Conservation (phyloP, 2,888 invertebrate species). For the Linnaemya vulpina region DNA sequence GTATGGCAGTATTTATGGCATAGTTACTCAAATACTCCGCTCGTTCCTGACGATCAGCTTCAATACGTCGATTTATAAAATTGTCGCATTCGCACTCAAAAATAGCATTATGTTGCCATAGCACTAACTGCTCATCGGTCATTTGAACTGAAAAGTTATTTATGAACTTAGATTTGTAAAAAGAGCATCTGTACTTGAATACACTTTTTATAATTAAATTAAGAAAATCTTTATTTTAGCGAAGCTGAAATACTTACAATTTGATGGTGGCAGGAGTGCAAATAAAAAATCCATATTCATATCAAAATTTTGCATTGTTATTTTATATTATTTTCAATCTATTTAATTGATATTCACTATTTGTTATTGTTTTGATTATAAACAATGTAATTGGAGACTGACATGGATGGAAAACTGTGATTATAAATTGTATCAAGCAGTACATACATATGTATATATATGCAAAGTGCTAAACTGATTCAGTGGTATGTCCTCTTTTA, state of each 20-base stretch:
- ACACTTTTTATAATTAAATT: slow-evolving; percentile 24
- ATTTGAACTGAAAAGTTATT: slow-evolving; percentile 73
- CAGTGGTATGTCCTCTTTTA: too few species aligned
- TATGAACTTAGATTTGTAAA: neutral
- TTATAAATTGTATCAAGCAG: neutral
- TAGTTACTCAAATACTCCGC: slow-evolving; percentile 72
- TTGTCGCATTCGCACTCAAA: slow-evolving; percentile 76
- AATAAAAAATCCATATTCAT: slow-evolving; percentile 74
- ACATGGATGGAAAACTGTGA: slow-evolving; percentile 2
- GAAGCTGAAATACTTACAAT: slow-evolving; percentile 70
- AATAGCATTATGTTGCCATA: slow-evolving; percentile 76
- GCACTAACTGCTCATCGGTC: slow-evolving; percentile 75
- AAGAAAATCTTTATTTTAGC: neutral
- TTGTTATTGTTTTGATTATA: slow-evolving; percentile 55
- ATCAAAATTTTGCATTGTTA: slow-evolving; percentile 61
- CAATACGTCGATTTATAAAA: slow-evolving; percentile 75
- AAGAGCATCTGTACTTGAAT: neutral
- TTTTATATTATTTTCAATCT: neutral
- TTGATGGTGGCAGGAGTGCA: slow-evolving; percentile 72
- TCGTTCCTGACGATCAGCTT: slow-evolving; percentile 64
- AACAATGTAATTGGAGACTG: neutral
- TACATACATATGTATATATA: too few species aligned
- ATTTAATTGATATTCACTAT: slow-evolving; percentile 4
- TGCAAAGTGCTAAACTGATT: too few species aligned
- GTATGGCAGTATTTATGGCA: slow-evolving; percentile 75